These are phyloP conservation scores for Ornithorhynchus anatinus DNA, from an alignment of 2,113 vertebrate species.

Conservation along the genomic window DNA sequence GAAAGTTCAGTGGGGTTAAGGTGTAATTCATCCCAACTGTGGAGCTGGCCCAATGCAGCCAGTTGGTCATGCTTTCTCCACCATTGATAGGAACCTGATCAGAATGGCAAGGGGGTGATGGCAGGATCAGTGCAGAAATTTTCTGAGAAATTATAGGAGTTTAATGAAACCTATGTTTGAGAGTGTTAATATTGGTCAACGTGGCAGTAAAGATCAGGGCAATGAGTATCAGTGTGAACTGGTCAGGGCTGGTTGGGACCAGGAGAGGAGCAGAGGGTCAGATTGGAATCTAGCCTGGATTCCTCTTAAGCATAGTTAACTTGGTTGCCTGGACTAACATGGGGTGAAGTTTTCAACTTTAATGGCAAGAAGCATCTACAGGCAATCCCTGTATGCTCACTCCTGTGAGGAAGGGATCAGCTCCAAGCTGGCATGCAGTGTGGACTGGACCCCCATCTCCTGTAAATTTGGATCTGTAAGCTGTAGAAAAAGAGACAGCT, in stretches of 20 bases:
- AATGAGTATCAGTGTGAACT: too few species aligned
- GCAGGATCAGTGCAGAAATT: too few species aligned
- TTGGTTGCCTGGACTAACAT: not conserved
- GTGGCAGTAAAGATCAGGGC: too few species aligned
- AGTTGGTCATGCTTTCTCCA: too few species aligned
- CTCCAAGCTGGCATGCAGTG: not conserved
- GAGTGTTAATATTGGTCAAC: too few species aligned
- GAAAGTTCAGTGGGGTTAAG: too few species aligned
- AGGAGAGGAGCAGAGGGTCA: not conserved
- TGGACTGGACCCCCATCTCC: not conserved
- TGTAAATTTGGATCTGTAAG: not conserved
- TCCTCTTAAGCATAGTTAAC: not conserved
- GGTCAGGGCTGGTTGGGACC: not conserved
- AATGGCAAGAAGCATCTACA: not conserved
- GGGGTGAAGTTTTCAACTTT: not conserved
- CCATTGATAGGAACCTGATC: too few species aligned
- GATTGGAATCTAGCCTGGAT: not conserved
- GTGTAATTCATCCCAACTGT: too few species aligned
- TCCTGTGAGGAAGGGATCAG: not conserved
- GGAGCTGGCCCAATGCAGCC: too few species aligned
- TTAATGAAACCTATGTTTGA: too few species aligned
- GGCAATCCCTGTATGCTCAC: not conserved
- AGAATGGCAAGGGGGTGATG: too few species aligned
- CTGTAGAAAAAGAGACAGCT: constrained; percentile 25
- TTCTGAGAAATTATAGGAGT: too few species aligned